Evolutionary conservation across 64 coral and sea anemone genomes (phyloP), one percentile per base, ranked within the genome.

Genomic region (Acropora yongei): DNA sequence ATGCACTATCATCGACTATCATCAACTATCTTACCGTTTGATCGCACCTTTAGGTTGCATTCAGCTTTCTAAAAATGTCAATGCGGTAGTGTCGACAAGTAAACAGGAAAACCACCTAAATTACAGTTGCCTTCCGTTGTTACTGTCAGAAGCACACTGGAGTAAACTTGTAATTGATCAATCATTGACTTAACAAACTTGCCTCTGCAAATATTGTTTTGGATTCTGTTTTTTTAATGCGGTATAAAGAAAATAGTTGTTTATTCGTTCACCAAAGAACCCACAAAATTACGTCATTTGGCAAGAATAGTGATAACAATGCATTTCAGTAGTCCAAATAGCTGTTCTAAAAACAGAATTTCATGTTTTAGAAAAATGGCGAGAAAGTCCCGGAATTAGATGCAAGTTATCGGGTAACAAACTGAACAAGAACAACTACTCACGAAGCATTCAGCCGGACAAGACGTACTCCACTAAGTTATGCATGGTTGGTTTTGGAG

Each of bases 171-270:
- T 30, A 30, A 30, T 30, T 30, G 30, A 30, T 30, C 30, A 30
- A 30, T 30, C 30, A 30, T 30, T 30, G 30, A 30, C 30, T 30
- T 30, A 30, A 30, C 30, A 30, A 30, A 30, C 30, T 8, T 40
- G 6, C 12, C 4, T 43, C 0, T 0, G 45, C 44, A 78, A 6
- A 16, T 85, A 6, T 71, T 85, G 20, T 47, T 57, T 71, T 45
- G 47, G 82, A 71, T 71, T 85, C 82, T 85, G 72, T 71, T 85
- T 85, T 39, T 65, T n/a, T 48, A 72, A 49, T 71, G 16, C 44
- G 68, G n/a, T 71, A 30, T 30, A 49, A 40, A 8, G 43, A 71
- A 71, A 48, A 69, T 85, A 6, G 18, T 13, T n/a, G 68, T 69
- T 65, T 11, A 17, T 18, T 2, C n/a, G 13, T 44, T 0, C 41